Conservation (phyloP, 2,888 invertebrate species). For the Seira sanloemensis region DNA sequence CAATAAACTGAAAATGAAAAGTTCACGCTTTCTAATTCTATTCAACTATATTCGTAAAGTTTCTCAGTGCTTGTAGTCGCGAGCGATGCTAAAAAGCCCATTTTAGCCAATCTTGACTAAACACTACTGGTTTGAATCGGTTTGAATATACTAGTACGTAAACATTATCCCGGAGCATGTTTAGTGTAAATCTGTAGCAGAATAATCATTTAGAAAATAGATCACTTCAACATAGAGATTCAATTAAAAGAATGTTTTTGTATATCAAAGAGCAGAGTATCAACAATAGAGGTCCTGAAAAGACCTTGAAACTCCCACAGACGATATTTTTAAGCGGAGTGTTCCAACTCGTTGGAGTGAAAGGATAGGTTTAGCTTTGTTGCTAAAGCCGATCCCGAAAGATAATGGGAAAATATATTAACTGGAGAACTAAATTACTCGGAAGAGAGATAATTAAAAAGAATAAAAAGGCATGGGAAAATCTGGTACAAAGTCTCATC, state of each 20-base stretch:
- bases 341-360: neutral
- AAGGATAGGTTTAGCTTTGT: too few relatives aligned
- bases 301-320: neutral
- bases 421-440: neutral
- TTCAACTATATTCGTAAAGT: too few relatives aligned
- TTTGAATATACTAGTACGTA: neutral
- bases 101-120: too few relatives aligned
- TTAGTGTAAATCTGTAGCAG: too few relatives aligned
- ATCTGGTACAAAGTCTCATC: too few relatives aligned
- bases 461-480: too few relatives aligned
- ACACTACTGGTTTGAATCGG: neutral
- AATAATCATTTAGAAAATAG: too few relatives aligned
- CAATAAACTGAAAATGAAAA: too few relatives aligned
- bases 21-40: too few relatives aligned
- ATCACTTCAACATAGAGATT: too few relatives aligned
- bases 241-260: neutral
- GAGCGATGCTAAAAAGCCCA: too few relatives aligned
- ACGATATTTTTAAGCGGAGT: neutral
- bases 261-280: neutral
- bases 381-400: neutral
- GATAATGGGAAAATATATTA: neutral
- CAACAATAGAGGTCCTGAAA: neutral
- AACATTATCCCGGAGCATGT: neutral
- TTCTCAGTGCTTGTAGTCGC: too few relatives aligned
- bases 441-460: neutral